Evolutionary conservation across 2,888 invertebrate species (phyloP), one percentile per base, ranked within the genome.

Genomic region (Plebejus argus): DNA sequence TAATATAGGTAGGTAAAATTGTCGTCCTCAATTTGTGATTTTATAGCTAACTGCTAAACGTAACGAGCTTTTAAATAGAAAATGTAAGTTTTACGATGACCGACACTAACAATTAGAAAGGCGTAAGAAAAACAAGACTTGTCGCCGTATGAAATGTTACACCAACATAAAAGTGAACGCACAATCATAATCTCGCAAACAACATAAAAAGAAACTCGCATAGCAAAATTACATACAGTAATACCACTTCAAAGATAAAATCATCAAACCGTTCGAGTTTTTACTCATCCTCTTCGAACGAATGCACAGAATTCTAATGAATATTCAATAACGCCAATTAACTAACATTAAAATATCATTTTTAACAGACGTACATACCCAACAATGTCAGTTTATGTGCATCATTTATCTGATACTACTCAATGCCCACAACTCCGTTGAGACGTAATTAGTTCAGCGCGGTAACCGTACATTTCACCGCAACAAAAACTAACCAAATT

Each of bases 131-230:
- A 49, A 74, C 74, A 49, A 74, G 28, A 74, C 20, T 18, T 23
- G 45, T 49, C 74, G 49, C 23, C n/a, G 35, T 49, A 74, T 53
- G 20, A 74, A 53, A 74, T 74, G 74, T 23, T 72, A 39, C n/a
- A 71, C 71, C 39, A n/a, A 15, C 66, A 66, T 66, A 53, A 74
- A 53, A 74, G 74, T 53, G 74, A 49, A 74, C 53, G 74, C 74
- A 53, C 74, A 53, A 33, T 74, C 49, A 74, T 49, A 74, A 49
- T 23, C 74, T 28, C 28, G 53, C 53, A 74, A 12, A 74, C 49
- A 74, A 35, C n/a, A 71, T 71, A 71, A 74, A 74, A 74, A 74
- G 74, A 74, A 74, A 74, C 74, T 74, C 74, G 74, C 53, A 53
- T 74, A 53, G 74, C 74, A 74, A 74, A 49, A 53, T 53, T 28